Conservation (phyloP, 2,888 invertebrate species). For the Mythimna ferrago region DNA sequence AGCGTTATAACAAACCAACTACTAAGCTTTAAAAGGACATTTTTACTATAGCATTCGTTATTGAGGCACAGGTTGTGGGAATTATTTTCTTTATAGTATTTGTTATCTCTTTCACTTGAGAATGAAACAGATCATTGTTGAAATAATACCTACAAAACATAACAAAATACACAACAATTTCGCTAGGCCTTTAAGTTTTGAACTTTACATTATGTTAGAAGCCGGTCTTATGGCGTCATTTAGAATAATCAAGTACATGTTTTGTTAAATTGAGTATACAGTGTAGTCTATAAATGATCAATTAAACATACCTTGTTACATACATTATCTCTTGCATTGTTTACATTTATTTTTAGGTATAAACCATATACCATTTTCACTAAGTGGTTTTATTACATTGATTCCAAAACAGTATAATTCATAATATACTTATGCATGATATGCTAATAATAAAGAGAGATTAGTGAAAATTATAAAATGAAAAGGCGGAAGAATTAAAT, state of each 20-base stretch:
- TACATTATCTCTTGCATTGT: background rate
- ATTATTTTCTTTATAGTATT: slow-evolving; percentile 61
- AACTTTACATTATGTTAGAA: slow-evolving; percentile 47
- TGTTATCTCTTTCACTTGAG: slow-evolving; percentile 46
- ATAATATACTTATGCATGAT: background rate
- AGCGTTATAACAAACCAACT: slow-evolving; percentile 82
- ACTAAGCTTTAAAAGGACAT: slow-evolving; percentile 76
- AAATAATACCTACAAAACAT: slow-evolving; percentile 46
- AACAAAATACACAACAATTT: slow-evolving; percentile 54
- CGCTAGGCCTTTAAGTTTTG: slow-evolving; percentile 58
- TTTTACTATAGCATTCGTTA: slow-evolving; percentile 68
- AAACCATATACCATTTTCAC: slow-evolving; percentile 6
- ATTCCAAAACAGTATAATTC: slow-evolving; percentile 5
- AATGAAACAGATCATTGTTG: slow-evolving; percentile 23
- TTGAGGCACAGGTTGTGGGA: slow-evolving; percentile 77
- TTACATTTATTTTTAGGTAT: background rate
- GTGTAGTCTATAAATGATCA: background rate
- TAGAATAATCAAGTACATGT: slow-evolving; percentile 10
- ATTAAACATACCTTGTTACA: slow-evolving; percentile 14
- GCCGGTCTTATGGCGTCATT: slow-evolving; percentile 53
- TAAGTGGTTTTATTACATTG: slow-evolving; percentile 9
- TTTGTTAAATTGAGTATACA: slow-evolving; percentile 9
- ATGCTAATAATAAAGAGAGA: slow-evolving; percentile 24
- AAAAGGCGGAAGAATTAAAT: slow-evolving; percentile 59
- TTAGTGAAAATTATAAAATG: slow-evolving; percentile 46